Evolutionary conservation across 2,797 vertebrate species (phyloP).

Genomic region (Mus caroli): DNA sequence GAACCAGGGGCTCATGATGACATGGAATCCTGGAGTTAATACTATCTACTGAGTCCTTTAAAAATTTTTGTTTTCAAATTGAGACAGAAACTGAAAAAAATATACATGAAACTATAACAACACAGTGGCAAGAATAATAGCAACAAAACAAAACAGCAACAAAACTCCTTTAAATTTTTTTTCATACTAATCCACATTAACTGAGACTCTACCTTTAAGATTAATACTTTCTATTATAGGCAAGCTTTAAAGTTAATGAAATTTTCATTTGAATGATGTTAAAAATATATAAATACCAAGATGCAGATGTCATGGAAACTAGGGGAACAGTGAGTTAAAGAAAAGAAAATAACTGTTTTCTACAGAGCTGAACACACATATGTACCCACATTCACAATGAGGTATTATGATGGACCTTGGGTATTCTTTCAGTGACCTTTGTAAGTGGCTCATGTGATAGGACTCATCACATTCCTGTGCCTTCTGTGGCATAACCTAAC

Average conservation of each 20-base stretch:
- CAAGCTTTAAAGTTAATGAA: slow-evolving; percentile 85
- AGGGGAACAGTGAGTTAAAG: slow-evolving; percentile 65
- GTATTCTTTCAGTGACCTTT: slow-evolving; percentile 58
- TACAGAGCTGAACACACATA: background rate
- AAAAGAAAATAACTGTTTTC: slow-evolving; percentile 65
- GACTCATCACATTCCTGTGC: background rate
- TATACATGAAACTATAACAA: slow-evolving; percentile 80
- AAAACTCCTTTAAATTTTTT: slow-evolving; percentile 57
- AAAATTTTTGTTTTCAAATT: background rate
- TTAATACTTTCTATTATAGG: slow-evolving; percentile 76
- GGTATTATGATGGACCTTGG: background rate
- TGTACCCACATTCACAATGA: background rate
- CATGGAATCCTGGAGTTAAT: slow-evolving; percentile 61
- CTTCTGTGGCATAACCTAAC: slow-evolving; percentile 32
- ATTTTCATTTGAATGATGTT: slow-evolving; percentile 80
- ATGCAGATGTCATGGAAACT: slow-evolving; percentile 55
- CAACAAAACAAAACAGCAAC: background rate
- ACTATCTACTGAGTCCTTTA: slow-evolving; percentile 60
- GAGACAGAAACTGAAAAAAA: slow-evolving; percentile 69
- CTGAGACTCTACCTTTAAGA: slow-evolving; percentile 80
- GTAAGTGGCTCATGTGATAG: slow-evolving; percentile 44
- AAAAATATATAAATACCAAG: slow-evolving; percentile 63
- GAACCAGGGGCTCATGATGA: background rate
- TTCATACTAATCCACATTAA: slow-evolving; percentile 78
- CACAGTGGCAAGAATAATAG: slow-evolving; percentile 71